Base-by-base conservation (phyloP, 1,140 invertebrate genomes). In the Papilio polyxenes region DNA sequence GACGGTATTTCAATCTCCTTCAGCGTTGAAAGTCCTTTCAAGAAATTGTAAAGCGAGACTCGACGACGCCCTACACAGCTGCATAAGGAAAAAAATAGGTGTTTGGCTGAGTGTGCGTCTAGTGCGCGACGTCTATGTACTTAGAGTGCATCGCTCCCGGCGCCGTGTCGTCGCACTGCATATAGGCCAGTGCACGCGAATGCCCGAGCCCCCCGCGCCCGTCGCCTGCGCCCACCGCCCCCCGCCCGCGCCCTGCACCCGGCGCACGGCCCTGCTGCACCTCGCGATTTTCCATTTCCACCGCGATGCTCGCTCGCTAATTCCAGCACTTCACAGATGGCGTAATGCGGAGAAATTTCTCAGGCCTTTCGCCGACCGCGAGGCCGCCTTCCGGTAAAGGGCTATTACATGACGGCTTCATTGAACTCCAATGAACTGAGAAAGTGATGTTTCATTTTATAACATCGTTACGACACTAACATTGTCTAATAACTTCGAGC, bases 141-240 rank as follows among this genome's bases (percentile, higher is more conserved):
- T 91, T 89, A 88, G 89, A 93, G 92, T 93, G 92, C 92, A 93
- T 92, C 93, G 92, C 90, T 94, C 92, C 92, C 92, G 91, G 88
- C 92, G 91, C 85, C 88, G 93, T 89, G 93, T 94, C 93, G 93
- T 92, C 93, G 92, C 89, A 93, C 92, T 93, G 92, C 93, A 94
- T 93, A 93, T 94, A 93, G 92, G 92, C 91, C 93, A 92, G 88
- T 94, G 92, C 93, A 93, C 92, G 92, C 92, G 89, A 92, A 90
- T 91, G 90, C 90, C 91, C 91, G 87, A 78, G 74, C 87, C 87
- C 87, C 87, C 85, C 78, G 76, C 85, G 82, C 82, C 86, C 81
- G 20, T 82, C 81, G 17, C 76, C 81, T 79, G 48, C 82, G 65
- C 69, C 72, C 77, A 78, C 53, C 82, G 81, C 81, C 78, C 82